Evolutionary conservation across 2,113 vertebrate genomes (phyloP), one percentile per base, ranked within the genome.

Genomic region (Zosterops japonicus): DNA sequence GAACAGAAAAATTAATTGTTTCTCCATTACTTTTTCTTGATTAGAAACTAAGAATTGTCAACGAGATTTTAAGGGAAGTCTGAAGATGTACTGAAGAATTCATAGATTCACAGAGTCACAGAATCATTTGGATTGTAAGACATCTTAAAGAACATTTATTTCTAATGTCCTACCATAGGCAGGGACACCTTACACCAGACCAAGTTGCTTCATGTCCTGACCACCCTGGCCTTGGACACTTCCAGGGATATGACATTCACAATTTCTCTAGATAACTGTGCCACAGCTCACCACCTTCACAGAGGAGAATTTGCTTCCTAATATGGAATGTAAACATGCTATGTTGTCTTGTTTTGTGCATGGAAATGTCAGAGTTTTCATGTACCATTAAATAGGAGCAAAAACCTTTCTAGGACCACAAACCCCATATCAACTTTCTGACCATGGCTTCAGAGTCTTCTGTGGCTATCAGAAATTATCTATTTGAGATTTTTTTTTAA

Each of bases 251-350:
- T 29, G 23, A 11, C 24, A 41, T 10, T 4, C n/a, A 25, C 8
- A 53, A 3, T 11, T 47, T 15, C 7, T 68, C 46, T 46, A 20
- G 28, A 16, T 11, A 68, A 24, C 7, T 47, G 24, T 68, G 4
- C 13, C 28, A 53, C 7, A 15, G 5, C 5, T n/a, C 44, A 39
- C 0, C 6, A n/a, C 7, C 7, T 6, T 47, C 14, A 41, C 1
- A 41, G 11, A 6, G 4, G 21, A 41, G 21, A 47, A 47, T 22
- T 55, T 55, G 22, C 8, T 27, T 53, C 7, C 9, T 16, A 12
- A 22, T 12, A 41, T 7, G 18, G 36, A 25, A 12, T 7, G 6
- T 31, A 55, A 47, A 61, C 6, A 6, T 41, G 15, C 16, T 7
- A 8, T 15, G 7, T 23, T 31, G 7, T 47, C 20, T 33, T 82